Evolutionary conservation across 2,797 vertebrate genomes (phyloP).

Genomic region (Sciurus carolinensis): DNA sequence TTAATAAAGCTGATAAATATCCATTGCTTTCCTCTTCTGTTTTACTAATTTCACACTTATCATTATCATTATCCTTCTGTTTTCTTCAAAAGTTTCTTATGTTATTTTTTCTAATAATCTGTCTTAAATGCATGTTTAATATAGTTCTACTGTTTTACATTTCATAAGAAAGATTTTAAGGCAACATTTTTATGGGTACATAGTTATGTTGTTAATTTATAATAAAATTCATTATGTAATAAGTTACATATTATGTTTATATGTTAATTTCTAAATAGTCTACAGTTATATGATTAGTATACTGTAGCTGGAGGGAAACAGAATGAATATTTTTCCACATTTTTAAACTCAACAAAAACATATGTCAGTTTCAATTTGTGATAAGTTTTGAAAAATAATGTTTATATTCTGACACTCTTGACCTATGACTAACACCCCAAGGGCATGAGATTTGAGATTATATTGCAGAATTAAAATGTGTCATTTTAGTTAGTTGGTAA

Average conservation of each 20-base stretch:
- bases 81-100: background rate
- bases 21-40: background rate
- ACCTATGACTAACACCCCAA: background rate
- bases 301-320: background rate
- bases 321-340: background rate
- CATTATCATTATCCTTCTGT: background rate
- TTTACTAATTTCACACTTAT: background rate
- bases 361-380: background rate
- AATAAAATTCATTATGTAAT: background rate
- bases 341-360: conserved; percentile 35
- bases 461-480: background rate
- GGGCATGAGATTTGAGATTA: conserved; percentile 6
- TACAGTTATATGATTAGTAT: background rate
- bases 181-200: background rate
- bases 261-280: conserved; percentile 21
- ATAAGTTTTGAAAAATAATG: background rate
- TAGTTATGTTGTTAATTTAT: background rate
- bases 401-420: background rate
- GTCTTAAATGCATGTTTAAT: background rate
- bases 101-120: background rate
- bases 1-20: background rate
- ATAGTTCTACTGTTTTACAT: background rate
- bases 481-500: background rate
- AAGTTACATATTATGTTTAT: background rate
- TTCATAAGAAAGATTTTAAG: background rate